Conservation (phyloP, 2,888 invertebrate genomes). For the Pollenia angustigena region DNA sequence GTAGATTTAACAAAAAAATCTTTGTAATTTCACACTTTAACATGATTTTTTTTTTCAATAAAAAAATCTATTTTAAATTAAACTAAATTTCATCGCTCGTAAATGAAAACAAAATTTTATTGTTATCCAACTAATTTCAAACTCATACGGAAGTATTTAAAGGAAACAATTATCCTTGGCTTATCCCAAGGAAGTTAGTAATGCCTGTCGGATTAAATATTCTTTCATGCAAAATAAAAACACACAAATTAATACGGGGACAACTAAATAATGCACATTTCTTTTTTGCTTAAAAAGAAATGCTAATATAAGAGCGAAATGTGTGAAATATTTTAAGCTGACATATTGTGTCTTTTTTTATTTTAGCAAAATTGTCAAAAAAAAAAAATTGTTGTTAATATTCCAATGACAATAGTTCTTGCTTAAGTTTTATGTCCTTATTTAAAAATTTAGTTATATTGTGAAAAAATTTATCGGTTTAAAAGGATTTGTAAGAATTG, state of each 20-base stretch:
- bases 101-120: conserved; percentile 6
- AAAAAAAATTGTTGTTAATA: neutral
- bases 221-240: conserved; percentile 48
- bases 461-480: conserved; percentile 57
- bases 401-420: neutral
- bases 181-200: conserved; percentile 71
- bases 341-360: conserved; percentile 56
- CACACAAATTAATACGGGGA: neutral
- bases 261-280: conserved; percentile 15
- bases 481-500: conserved; percentile 55
- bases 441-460: conserved; percentile 23
- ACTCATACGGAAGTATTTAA: conserved; percentile 73
- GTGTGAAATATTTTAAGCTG: conserved; percentile 67
- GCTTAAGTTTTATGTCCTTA: neutral
- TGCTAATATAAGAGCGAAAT: conserved; percentile 41
- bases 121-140: conserved; percentile 55
- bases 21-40: conserved; percentile 60
- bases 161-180: conserved; percentile 64
- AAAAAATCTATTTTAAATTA: conserved; percentile 44
- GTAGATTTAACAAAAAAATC: neutral
- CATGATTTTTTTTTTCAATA: conserved; percentile 31
- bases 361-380: conserved; percentile 47
- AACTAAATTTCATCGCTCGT: conserved; percentile 23
- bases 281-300: conserved; percentile 13
- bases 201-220: conserved; percentile 79